phyloP scores from a whole-genome alignment of 1,140 invertebrate genomes.

The Bombus affinis region DNA sequence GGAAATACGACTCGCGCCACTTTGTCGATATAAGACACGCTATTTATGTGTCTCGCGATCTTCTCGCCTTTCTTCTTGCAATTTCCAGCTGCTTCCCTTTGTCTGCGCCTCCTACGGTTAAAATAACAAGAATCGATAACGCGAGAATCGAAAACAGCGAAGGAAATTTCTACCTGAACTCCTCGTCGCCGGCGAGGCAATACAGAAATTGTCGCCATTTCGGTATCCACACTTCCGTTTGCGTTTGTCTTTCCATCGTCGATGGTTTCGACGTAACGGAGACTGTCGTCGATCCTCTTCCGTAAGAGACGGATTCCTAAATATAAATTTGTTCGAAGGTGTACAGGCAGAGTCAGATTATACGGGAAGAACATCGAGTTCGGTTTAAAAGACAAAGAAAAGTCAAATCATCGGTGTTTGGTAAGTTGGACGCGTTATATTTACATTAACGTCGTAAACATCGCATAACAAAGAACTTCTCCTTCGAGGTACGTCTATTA shows the following conservation, averaged over 20 bases:
- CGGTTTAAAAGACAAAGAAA: not conserved
- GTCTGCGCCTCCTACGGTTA: slow-evolving; percentile 84
- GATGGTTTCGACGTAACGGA: slow-evolving; percentile 76
- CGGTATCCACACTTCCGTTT: slow-evolving; percentile 89
- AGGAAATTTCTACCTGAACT: slow-evolving; percentile 83
- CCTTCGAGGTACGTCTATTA: slow-evolving; percentile 64
- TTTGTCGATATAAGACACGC: slow-evolving; percentile 93
- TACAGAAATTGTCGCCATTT: slow-evolving; percentile 90
- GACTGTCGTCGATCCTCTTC: slow-evolving; percentile 71
- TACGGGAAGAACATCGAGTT: not conserved
- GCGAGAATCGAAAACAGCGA: not conserved
- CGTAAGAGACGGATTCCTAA: slow-evolving; percentile 81
- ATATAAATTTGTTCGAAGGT: not conserved
- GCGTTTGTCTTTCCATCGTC: slow-evolving; percentile 91
- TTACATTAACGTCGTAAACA: slow-evolving; percentile 84
- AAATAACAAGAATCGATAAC: not conserved
- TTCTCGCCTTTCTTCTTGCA: slow-evolving; percentile 82
- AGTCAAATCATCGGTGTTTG: not conserved
- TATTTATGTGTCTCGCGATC: slow-evolving; percentile 89
- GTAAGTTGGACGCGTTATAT: not conserved
- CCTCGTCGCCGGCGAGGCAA: slow-evolving; percentile 90
- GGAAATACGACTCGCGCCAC: slow-evolving; percentile 94
- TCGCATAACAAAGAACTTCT: slow-evolving; percentile 84
- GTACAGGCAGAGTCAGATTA: not conserved
- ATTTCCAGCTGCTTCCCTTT: slow-evolving; percentile 86